Evolutionary conservation across 2,113 vertebrate species (phyloP).

Genomic region (Alectura lathami): DNA sequence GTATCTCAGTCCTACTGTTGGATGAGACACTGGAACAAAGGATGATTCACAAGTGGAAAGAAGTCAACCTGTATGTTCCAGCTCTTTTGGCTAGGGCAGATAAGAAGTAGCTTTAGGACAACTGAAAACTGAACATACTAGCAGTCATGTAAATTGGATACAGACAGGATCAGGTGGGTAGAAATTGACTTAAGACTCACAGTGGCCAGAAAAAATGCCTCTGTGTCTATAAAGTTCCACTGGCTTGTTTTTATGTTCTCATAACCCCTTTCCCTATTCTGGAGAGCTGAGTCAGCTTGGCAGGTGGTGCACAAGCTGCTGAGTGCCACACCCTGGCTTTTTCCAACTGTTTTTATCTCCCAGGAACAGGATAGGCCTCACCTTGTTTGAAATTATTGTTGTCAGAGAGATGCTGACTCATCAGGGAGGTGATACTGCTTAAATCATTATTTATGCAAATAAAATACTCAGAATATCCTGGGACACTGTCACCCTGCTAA

Average conservation of each 20-base stretch:
- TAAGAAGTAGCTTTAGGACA: neutral
- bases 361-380: neutral
- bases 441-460: neutral
- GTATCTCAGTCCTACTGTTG: neutral
- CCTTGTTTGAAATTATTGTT: neutral
- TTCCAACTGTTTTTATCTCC: neutral
- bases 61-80: fast-evolving
- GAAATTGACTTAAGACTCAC: neutral
- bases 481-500: neutral
- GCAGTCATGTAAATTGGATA: neutral
- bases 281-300: neutral
- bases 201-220: neutral
- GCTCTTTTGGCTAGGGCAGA: neutral
- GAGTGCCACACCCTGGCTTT: neutral
- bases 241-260: neutral
- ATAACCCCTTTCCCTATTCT: neutral
- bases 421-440: neutral
- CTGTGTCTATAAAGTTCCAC: neutral
- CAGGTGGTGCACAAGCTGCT: neutral
- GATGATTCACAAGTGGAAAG: neutral
- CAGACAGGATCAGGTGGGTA: neutral
- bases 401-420: neutral
- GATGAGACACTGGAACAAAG: neutral
- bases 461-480: neutral
- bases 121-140: neutral